These are phyloP conservation scores for Rhopalosiphum padi DNA, from an alignment of 1,140 invertebrate genomes.

Conservation along the genomic window DNA sequence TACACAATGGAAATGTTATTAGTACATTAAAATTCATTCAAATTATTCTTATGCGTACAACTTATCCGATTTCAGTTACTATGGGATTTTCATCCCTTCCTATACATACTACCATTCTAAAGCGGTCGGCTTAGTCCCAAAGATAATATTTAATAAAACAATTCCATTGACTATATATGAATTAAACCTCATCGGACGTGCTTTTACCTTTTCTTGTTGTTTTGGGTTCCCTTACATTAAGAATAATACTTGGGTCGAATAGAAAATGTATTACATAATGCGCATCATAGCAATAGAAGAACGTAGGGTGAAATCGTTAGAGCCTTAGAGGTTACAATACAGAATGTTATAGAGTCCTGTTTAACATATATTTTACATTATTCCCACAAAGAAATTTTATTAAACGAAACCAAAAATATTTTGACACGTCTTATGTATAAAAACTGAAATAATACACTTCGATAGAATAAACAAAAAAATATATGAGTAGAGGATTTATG, in stretches of 20 bases:
- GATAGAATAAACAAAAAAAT: neutral
- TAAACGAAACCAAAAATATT: neutral
- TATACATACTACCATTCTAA: neutral
- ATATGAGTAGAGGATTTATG: neutral
- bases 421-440: neutral
- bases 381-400: neutral
- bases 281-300: neutral
- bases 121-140: neutral
- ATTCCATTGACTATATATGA: neutral
- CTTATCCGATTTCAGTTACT: slow-evolving; percentile 4
- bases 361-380: neutral
- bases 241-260: slow-evolving; percentile 31
- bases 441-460: neutral
- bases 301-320: neutral
- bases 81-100: neutral
- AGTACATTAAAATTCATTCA: neutral
- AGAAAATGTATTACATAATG: slow-evolving; percentile 8
- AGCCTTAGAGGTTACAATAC: neutral
- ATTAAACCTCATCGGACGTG: neutral
- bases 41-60: neutral
- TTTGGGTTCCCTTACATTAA: neutral
- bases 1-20: neutral
- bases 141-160: slow-evolving; percentile 40
- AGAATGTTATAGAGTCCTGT: neutral
- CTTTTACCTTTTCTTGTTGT: slow-evolving; percentile 4